These are phyloP conservation scores for Byasa hedistus DNA, from an alignment of 2,888 invertebrate species.

Conservation along the genomic window DNA sequence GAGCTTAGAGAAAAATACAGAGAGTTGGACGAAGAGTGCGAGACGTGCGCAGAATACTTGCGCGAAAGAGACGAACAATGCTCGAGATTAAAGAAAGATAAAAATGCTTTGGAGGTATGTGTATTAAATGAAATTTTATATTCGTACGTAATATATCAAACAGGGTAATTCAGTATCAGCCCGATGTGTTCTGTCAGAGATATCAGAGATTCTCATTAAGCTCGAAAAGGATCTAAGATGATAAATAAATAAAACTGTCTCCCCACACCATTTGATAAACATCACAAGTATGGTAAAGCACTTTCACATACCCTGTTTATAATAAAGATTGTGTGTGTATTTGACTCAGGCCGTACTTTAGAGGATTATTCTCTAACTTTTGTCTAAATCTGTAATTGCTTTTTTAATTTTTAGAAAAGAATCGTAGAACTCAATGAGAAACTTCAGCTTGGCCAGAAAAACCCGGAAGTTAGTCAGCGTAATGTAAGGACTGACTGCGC, in stretches of 20 bases:
- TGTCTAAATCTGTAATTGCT: neutral
- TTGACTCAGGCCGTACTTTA: too few species aligned
- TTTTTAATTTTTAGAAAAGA: slow-evolving; percentile 42
- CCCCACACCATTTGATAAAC: too few species aligned
- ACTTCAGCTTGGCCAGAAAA: slow-evolving; percentile 35
- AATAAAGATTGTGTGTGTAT: too few species aligned
- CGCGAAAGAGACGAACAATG: slow-evolving; percentile 64
- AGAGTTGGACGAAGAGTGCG: slow-evolving; percentile 73
- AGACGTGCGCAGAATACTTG: slow-evolving; percentile 64
- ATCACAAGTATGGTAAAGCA: too few species aligned
- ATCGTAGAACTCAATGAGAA: slow-evolving; percentile 51
- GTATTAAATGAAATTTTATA: neutral
- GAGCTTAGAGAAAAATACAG: slow-evolving; percentile 61
- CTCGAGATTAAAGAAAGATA: slow-evolving; percentile 52
- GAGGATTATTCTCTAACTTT: too few species aligned
- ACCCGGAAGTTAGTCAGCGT: slow-evolving; percentile 35
- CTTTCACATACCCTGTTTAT: too few species aligned
- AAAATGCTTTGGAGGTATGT: slow-evolving; percentile 54
- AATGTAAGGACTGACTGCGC: slow-evolving; percentile 40
- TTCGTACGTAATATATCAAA: too few species aligned
- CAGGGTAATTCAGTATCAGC: too few species aligned
- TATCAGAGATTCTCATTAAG: too few species aligned
- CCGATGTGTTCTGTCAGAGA: too few species aligned
- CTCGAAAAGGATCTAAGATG: too few species aligned
- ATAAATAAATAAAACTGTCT: too few species aligned